phyloP scores from a whole-genome alignment of 2,797 vertebrate genomes.

The Rhabdomys pumilio region DNA sequence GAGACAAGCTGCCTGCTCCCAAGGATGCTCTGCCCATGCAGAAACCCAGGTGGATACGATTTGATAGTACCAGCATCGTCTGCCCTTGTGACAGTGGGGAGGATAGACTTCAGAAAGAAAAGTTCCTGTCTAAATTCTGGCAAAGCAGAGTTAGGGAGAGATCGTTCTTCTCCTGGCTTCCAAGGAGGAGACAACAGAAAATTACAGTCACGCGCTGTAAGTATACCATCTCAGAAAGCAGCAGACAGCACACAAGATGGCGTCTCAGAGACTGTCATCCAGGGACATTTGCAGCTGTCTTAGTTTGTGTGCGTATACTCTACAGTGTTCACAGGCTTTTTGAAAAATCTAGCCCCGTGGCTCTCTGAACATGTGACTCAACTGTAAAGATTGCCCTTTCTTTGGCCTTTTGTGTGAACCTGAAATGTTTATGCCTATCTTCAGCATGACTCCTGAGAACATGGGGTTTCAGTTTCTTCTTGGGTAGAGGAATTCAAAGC shows the following conservation, averaged over 20 bases:
- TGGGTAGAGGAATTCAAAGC: neutral
- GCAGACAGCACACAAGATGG: neutral
- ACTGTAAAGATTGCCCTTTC: neutral
- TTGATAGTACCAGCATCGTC: neutral
- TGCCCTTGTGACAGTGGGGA: neutral
- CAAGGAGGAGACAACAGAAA: neutral
- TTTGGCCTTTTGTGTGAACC: constrained; percentile 3
- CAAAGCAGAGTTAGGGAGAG: neutral
- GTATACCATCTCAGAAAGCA: neutral
- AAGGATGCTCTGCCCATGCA: neutral
- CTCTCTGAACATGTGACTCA: neutral
- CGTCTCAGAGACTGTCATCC: no score
- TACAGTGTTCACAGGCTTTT: neutral
- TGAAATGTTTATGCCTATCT: neutral
- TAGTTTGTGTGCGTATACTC: neutral
- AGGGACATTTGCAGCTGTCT: no score
- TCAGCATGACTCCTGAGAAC: neutral
- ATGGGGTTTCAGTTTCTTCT: neutral
- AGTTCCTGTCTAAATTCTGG: neutral
- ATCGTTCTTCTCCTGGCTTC: neutral
- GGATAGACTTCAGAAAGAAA: neutral
- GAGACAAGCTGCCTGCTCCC: neutral
- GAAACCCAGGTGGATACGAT: neutral
- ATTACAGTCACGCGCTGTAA: neutral
- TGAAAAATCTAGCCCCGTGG: neutral